Percentiles rank a stretch among this genome's conserved stretches.
phyloP scores from a whole-genome alignment of 2,797 vertebrate species.

The Sebastes hubbsi region DNA sequence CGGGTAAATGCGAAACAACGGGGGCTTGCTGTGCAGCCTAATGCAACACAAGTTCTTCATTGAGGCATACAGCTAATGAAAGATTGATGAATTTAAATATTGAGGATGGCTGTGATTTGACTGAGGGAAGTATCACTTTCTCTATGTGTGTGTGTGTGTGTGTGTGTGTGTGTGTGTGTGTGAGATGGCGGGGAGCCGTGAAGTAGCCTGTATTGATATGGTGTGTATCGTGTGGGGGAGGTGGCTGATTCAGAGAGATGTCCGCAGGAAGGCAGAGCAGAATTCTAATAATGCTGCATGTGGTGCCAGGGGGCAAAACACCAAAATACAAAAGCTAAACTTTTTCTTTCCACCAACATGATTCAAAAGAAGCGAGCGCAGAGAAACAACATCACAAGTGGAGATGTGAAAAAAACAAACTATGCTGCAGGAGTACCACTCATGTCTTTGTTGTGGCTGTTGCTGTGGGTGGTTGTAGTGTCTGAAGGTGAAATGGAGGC shows the following conservation, averaged over 20 bases:
- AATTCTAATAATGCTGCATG: conserved; percentile 72
- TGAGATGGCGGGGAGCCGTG: background rate
- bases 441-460: conserved; percentile 38
- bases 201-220: conserved; percentile 38
- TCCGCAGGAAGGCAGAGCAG: conserved; percentile 62
- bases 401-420: conserved; percentile 11
- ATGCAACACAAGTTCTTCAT: conserved; percentile 17
- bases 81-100: conserved; percentile 46
- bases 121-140: conserved; percentile 33
- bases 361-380: conserved; percentile 39
- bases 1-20: conserved; percentile 1
- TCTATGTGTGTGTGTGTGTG: background rate
- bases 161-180: background rate
- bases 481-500: conserved; percentile 67
- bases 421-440: conserved; percentile 37
- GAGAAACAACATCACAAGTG: conserved; percentile 23
- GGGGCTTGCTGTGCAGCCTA: background rate
- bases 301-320: conserved; percentile 59
- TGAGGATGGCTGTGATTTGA: conserved; percentile 31
- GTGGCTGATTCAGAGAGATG: conserved; percentile 64
- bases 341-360: conserved; percentile 33
- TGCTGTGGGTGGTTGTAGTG: conserved; percentile 57
- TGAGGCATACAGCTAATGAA: conserved; percentile 25
- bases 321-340: conserved; percentile 36
- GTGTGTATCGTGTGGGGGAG: conserved; percentile 49